Evolutionary conservation across 1,140 invertebrate genomes (phyloP).

Genomic region (Nautilus pompilius): DNA sequence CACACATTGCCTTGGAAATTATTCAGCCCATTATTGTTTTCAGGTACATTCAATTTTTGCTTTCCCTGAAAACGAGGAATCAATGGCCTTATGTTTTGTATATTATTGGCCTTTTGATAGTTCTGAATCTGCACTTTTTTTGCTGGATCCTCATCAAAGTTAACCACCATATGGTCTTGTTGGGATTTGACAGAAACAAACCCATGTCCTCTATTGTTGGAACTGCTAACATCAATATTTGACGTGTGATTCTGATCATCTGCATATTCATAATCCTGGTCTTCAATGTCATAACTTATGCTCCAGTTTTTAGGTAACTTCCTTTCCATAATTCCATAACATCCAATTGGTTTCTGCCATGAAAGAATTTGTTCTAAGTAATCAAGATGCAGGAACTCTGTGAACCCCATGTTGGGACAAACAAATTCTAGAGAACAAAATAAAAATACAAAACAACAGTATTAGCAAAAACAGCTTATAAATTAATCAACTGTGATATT

Average conservation of each 20-base stretch:
- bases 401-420: slow-evolving; percentile 42
- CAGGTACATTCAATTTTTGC: no score
- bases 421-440: slow-evolving; percentile 37
- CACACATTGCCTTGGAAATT: slow-evolving; percentile 3
- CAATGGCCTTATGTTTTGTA: no score
- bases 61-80: no score
- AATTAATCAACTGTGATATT: no score
- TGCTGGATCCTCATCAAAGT: no score
- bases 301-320: background rate
- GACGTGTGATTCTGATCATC: background rate
- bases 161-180: no score
- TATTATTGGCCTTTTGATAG: no score
- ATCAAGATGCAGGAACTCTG: slow-evolving; percentile 38
- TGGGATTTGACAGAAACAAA: no score
- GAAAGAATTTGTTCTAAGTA: slow-evolving; percentile 36
- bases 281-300: background rate
- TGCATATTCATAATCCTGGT: background rate
- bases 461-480: background rate
- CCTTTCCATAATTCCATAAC: slow-evolving; percentile 29
- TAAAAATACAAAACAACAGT: slow-evolving; percentile 11
- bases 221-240: no score
- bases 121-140: no score
- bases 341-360: slow-evolving; percentile 40
- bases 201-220: no score
- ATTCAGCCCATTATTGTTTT: slow-evolving; percentile 4